Evolutionary conservation across 2,113 vertebrate species (phyloP).

Genomic region (Xenopus tropicalis): UCB_Xtro_10.0 CM004445.2:124385501-124386000

Average conservation of each 20-base stretch:
- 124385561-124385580: no score
- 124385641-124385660: not conserved
- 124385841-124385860: slow-evolving; percentile 23
- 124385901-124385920: slow-evolving; percentile 34
- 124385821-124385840: slow-evolving; percentile 43
- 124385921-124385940: slow-evolving; percentile 22
- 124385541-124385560: no score
- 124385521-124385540: no score
- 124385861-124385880: slow-evolving; percentile 19
- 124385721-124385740: slow-evolving; percentile 10
- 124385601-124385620: no score
- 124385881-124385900: slow-evolving; percentile 37
- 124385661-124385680: not conserved
- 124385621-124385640: no score
- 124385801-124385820: slow-evolving; percentile 40
- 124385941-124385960: slow-evolving; percentile 28
- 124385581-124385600: no score
- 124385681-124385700: slow-evolving; percentile 26
- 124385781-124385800: slow-evolving; percentile 42
- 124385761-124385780: slow-evolving; percentile 40
- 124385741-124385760: slow-evolving; percentile 31
- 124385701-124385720: not conserved
- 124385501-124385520: no score
- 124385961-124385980: slow-evolving; percentile 13
- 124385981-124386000: slow-evolving; percentile 24